Evolutionary conservation across 2,888 invertebrate genomes (phyloP).

Genomic region (Epirrita christyi): DNA sequence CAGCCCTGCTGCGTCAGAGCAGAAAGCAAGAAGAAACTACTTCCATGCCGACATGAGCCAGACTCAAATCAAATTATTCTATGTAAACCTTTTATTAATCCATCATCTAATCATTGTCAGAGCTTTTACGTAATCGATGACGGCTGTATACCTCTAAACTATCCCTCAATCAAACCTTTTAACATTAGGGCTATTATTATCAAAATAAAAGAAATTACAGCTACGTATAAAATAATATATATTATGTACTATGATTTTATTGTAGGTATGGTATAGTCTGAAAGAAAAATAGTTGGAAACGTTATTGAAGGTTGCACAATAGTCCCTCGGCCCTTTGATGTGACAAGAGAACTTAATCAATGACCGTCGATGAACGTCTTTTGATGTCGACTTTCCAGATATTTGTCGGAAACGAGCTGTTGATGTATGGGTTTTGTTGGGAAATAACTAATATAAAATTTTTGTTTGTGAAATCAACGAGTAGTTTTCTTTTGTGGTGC

Average conservation of each 20-base stretch:
- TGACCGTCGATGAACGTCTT: constrained; percentile 66
- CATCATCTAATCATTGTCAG: constrained; percentile 20
- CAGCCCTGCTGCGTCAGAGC: too few species aligned
- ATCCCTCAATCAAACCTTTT: constrained; percentile 28
- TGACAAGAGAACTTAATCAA: constrained; percentile 78
- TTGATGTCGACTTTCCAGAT: constrained; percentile 57
- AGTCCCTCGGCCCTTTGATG: constrained; percentile 70
- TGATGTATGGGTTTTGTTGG: constrained; percentile 33
- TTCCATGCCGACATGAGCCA: too few species aligned
- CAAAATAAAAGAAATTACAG: constrained; percentile 16
- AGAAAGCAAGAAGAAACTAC: too few species aligned
- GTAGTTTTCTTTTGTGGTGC: too few species aligned
- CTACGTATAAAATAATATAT: constrained; percentile 14
- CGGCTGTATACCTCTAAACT: constrained; percentile 8
- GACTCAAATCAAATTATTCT: too few species aligned
- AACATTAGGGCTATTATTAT: constrained; percentile 28
- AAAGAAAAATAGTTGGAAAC: constrained; percentile 69
- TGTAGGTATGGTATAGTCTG: constrained; percentile 18
- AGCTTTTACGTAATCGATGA: constrained; percentile 21
- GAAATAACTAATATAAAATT: constrained; percentile 10
- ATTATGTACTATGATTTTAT: not conserved
- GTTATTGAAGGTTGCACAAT: constrained; percentile 72
- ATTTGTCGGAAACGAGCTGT: constrained; percentile 33
- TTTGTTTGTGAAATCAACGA: too few species aligned
- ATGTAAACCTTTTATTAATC: constrained; percentile 2